phyloP scores from a whole-genome alignment of 2,113 vertebrate genomes.

The Solenodon paradoxus region DNA sequence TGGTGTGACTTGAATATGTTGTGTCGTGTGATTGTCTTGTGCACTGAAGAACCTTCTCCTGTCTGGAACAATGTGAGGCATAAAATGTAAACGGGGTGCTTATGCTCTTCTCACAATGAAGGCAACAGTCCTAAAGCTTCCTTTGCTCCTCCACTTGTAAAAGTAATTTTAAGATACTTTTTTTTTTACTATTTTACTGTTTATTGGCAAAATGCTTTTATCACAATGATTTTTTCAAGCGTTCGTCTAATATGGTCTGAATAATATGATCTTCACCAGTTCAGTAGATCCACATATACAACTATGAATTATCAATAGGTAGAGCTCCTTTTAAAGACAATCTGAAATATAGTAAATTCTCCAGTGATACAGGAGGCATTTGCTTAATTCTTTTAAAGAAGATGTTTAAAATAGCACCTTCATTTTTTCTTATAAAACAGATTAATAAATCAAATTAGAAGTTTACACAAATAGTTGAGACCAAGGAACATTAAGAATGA shows the following conservation, averaged over 20 bases:
- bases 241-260: background rate
- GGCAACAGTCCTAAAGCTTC: slow-evolving; percentile 62
- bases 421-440: slow-evolving; percentile 12
- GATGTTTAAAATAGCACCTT: background rate
- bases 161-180: slow-evolving; percentile 13
- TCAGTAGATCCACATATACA: background rate
- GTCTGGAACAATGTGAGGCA: slow-evolving; percentile 98
- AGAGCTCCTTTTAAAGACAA: background rate
- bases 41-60: slow-evolving; percentile 95
- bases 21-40: slow-evolving; percentile 93
- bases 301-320: background rate
- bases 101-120: slow-evolving; percentile 49
- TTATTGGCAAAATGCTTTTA: slow-evolving; percentile 18
- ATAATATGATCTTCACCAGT: background rate
- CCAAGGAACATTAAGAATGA: background rate
- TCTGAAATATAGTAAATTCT: background rate
- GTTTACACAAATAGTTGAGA: slow-evolving; percentile 23
- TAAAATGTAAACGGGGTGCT: slow-evolving; percentile 77
- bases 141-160: background rate
- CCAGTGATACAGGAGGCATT: background rate
- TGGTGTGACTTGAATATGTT: slow-evolving; percentile 92
- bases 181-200: background rate
- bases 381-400: background rate
- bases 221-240: slow-evolving; percentile 62
- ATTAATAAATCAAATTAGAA: background rate